These are phyloP conservation scores for Gasteruption jaculator DNA, from an alignment of 2,888 invertebrate genomes.

Conservation along the genomic window DNA sequence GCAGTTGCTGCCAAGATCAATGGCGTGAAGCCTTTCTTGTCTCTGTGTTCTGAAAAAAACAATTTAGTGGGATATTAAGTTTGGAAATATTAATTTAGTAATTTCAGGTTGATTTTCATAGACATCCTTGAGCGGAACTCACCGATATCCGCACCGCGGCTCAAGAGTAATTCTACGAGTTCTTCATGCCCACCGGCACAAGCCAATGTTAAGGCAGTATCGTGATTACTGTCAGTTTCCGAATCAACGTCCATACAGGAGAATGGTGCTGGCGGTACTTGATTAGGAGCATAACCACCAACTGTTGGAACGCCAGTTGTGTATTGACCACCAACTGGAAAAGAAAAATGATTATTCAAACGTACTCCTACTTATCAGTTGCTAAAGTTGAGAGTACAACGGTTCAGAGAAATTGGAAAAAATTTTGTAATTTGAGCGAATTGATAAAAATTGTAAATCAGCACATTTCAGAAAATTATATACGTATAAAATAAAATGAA, in stretches of 20 bases:
- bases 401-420: too few species aligned
- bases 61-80: conserved; percentile 1
- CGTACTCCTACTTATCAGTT: too few species aligned
- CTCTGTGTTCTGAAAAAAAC: conserved; percentile 74
- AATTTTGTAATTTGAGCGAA: too few species aligned
- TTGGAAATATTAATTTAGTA: conserved; percentile 2
- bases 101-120: conserved; percentile 1
- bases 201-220: conserved; percentile 95
- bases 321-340: conserved; percentile 35
- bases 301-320: conserved; percentile 35
- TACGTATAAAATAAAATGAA: too few species aligned
- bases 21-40: conserved; percentile 98
- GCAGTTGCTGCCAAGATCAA: conserved; percentile 96
- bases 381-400: too few species aligned
- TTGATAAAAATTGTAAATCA: too few species aligned
- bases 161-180: conserved; percentile 85
- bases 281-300: conserved; percentile 35
- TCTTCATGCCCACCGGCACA: conserved; percentile 97
- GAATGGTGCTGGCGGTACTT: conserved; percentile 57
- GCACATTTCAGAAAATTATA: too few species aligned
- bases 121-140: conserved; percentile 15
- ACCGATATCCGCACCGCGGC: conserved; percentile 86
- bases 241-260: conserved; percentile 91
- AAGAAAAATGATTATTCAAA: conserved; percentile 1
- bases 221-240: conserved; percentile 97